phyloP scores from a whole-genome alignment of 2,888 invertebrate genomes.

The Thera obeliscata region DNA sequence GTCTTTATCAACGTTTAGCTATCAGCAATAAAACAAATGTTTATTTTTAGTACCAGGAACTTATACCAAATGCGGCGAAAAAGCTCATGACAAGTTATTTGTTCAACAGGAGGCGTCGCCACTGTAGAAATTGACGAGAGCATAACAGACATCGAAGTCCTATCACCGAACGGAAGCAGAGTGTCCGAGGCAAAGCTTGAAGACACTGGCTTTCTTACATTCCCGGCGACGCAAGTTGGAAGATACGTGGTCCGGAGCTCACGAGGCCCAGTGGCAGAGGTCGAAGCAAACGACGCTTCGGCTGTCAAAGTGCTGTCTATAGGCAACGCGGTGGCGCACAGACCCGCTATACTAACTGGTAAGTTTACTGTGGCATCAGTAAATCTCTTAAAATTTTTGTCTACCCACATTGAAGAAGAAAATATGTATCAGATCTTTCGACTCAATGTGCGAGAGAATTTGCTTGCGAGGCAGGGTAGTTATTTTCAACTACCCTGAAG shows the following conservation, averaged over 20 bases:
- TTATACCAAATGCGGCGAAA: too few species aligned
- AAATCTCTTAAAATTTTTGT: too few species aligned
- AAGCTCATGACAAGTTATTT: not conserved
- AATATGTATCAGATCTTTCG: too few species aligned
- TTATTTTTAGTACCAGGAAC: not conserved
- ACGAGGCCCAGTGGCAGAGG: conserved; percentile 71
- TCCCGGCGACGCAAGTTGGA: conserved; percentile 90
- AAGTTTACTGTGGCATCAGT: conserved; percentile 44
- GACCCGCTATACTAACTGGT: conserved; percentile 91
- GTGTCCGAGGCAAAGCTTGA: conserved; percentile 86
- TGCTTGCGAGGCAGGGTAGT: too few species aligned
- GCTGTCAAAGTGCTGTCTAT: conserved; percentile 89
- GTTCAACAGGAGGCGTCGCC: conserved; percentile 75
- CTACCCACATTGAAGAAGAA: too few species aligned
- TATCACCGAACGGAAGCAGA: conserved; percentile 86
- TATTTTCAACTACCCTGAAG: too few species aligned
- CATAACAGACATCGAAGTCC: conserved; percentile 87
- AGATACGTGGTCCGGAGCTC: conserved; percentile 87
- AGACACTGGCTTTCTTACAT: conserved; percentile 87
- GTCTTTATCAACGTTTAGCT: too few species aligned
- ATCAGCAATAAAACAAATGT: too few species aligned
- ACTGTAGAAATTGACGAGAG: conserved; percentile 86
- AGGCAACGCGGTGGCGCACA: conserved; percentile 90
- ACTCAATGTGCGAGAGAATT: too few species aligned
- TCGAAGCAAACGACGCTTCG: conserved; percentile 92